Evolutionary conservation across 2,888 invertebrate species (phyloP).

Genomic region (Saturnia pavonia): DNA sequence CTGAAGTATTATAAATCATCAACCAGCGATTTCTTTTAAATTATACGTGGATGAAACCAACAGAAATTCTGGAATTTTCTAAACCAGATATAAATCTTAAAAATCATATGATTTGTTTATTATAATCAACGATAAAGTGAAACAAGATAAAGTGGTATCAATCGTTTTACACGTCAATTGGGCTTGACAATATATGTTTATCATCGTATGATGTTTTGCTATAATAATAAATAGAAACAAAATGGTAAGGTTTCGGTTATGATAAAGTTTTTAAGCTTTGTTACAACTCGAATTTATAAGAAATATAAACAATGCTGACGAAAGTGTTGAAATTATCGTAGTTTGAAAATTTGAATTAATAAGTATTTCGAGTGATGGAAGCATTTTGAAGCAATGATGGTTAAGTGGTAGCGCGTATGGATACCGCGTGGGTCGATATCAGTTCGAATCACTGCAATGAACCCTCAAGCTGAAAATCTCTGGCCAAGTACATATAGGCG

Average conservation of each 20-base stretch:
- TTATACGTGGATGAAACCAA: no score
- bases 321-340: neutral
- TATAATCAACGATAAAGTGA: slow-evolving; percentile 25
- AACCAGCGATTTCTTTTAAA: no score
- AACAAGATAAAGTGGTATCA: slow-evolving; percentile 25
- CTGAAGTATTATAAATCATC: no score
- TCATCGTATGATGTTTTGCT: slow-evolving; percentile 13
- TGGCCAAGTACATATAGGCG: no score
- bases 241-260: neutral
- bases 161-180: slow-evolving; percentile 21
- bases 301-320: neutral
- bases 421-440: no score
- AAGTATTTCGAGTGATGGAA: neutral
- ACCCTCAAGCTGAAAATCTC: no score
- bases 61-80: neutral
- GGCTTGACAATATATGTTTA: slow-evolving; percentile 17
- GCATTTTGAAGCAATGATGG: neutral
- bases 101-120: slow-evolving; percentile 30
- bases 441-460: no score
- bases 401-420: no score
- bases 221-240: neutral
- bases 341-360: neutral
- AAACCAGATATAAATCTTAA: slow-evolving; percentile 27
- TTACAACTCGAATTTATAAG: neutral
- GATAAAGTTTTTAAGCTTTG: neutral